Evolutionary conservation across 2,797 vertebrate species (phyloP).

Genomic region (Coregonus suidteri): DNA sequence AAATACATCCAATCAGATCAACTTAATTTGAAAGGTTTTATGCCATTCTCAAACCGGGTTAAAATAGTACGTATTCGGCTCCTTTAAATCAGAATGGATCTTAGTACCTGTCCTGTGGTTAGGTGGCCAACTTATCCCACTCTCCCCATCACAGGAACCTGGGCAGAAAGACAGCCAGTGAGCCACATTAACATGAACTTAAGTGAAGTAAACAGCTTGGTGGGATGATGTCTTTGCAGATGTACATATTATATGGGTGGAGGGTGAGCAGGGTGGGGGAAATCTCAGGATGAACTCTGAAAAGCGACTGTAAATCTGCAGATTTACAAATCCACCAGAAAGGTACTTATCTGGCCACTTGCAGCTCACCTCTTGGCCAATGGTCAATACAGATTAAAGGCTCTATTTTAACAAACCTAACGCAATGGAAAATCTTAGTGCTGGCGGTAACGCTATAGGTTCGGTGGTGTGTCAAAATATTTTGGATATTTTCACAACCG

Average conservation of each 20-base stretch:
- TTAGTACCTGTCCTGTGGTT: neutral
- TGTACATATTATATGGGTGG: neutral
- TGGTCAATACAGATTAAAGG: neutral
- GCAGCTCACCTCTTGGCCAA: neutral
- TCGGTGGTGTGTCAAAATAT: no score
- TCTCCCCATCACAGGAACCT: neutral
- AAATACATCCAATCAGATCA: no score
- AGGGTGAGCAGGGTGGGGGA: neutral
- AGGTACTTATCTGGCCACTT: constrained; percentile 12
- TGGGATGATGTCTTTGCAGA: neutral
- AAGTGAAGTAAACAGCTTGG: neutral
- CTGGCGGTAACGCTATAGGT: no score
- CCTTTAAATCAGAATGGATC: neutral
- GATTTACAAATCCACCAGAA: neutral
- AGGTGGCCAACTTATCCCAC: neutral
- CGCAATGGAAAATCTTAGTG: no score
- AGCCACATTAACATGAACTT: neutral
- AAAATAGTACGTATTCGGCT: no score
- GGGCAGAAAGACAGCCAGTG: neutral
- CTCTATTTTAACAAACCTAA: no score
- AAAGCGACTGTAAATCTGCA: neutral
- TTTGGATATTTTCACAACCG: no score
- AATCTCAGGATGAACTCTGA: constrained; percentile 6
- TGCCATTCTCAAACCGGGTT: no score
- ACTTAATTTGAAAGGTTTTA: no score